Conservation (phyloP, 2,888 invertebrate genomes). For the Eristalis pertinax region DNA sequence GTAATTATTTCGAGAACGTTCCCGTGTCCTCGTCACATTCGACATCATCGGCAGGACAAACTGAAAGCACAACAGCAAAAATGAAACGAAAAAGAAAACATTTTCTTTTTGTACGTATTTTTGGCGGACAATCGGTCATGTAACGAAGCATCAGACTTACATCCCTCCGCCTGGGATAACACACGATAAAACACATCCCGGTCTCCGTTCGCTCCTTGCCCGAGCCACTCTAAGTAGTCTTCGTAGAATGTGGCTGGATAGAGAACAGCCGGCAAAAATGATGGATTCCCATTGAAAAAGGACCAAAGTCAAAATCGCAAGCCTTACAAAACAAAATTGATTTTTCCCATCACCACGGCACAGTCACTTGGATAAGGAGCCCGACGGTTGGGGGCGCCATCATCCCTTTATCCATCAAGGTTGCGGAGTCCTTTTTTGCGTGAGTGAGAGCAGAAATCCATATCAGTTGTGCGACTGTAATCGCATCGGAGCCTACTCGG, state of each 20-base stretch:
- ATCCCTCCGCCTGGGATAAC: slow-evolving; percentile 31
- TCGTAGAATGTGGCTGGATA: background rate
- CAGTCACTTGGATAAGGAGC: background rate
- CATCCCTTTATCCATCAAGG: slow-evolving; percentile 30
- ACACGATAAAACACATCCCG: slow-evolving; percentile 46
- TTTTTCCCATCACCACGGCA: slow-evolving; percentile 44
- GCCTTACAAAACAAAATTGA: slow-evolving; percentile 67
- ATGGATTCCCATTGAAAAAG: slow-evolving; percentile 36
- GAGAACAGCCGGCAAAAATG: slow-evolving; percentile 25
- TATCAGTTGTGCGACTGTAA: slow-evolving; percentile 62
- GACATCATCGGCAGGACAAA: background rate
- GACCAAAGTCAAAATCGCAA: slow-evolving; percentile 62
- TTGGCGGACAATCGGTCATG: slow-evolving; percentile 50
- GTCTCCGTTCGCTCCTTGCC: slow-evolving; percentile 7
- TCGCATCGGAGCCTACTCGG: slow-evolving; percentile 63
- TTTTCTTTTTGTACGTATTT: slow-evolving; percentile 8
- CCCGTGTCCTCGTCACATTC: slow-evolving; percentile 9
- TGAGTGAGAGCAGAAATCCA: slow-evolving; percentile 10
- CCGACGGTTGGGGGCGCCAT: background rate
- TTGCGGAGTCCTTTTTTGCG: background rate
- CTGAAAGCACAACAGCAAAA: slow-evolving; percentile 2
- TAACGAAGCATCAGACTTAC: slow-evolving; percentile 46
- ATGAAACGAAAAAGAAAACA: background rate
- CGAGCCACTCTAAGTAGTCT: background rate
- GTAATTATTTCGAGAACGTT: slow-evolving; percentile 44